Base-by-base conservation (phyloP, 2,797 vertebrate species). In the Crypturellus tataupa region DNA sequence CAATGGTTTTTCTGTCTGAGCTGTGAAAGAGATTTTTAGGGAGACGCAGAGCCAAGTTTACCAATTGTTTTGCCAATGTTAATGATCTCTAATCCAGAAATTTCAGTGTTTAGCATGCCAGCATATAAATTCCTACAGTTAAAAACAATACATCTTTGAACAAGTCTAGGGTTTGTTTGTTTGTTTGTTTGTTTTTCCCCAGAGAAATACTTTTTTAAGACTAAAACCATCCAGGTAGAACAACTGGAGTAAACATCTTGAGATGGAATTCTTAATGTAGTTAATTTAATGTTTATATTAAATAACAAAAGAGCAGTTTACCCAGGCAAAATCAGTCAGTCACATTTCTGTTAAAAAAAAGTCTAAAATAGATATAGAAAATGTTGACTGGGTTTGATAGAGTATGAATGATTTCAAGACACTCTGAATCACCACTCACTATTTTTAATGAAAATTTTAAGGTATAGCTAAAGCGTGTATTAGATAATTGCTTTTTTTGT, bases 381-480 rank as follows among this genome's bases (percentile, higher is more conserved):
- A 82, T 17, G n/a, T 0, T 14, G 17, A 4, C 23, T 46, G 11
- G 5, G 56, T 88, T 76, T 64, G 35, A 58, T 40, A 40, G 25
- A 46, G 21, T 6, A 15, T 47, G n/a, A 65, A 53, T 16, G 9
- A 24, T 70, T 70, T 68, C 39, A 85, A 90, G 40, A 23, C 19
- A 8, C 17, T 33, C 11, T 75, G 60, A 77, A 68, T 35, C 33
- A 58, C 29, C 9, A 16, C 31, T n/a, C 7, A 39, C 3, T 20
- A 16, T 6, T 91, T 86, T 72, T 40, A 77, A 71, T 60, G 42
- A 80, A 91, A 93, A 79, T 10, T 53, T 10, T 25, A 39, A 80
- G 9, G 4, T 65, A 67, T 44, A 53, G 21, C 47, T 69, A 24
- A 77, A 82, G 11, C 4, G 47, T 69, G 69, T 78, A 65, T 24